phyloP scores from a whole-genome alignment of 2,113 vertebrate species.

The Mormoops blainvillei region DNA sequence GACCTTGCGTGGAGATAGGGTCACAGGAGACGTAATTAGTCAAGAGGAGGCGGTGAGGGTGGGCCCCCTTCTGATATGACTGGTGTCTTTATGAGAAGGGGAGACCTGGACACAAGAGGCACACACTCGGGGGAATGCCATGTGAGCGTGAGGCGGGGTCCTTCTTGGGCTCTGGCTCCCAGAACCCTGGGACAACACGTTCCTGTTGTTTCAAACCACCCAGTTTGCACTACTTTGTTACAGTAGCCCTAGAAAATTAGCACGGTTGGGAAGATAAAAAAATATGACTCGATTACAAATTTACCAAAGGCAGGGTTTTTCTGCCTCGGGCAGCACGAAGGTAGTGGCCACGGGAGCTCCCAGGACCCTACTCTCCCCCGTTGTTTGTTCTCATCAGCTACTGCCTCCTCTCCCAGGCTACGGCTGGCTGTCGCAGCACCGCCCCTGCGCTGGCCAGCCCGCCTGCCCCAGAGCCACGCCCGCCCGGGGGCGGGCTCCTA shows the following conservation, averaged over 20 bases:
- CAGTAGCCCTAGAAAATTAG: not conserved
- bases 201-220: not conserved
- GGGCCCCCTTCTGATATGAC: too few species aligned
- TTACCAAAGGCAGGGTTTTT: not conserved
- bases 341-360: not conserved
- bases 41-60: too few species aligned
- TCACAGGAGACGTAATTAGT: not conserved
- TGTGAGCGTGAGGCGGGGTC: not conserved
- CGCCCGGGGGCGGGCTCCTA: not conserved
- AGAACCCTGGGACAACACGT: not conserved
- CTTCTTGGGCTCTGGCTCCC: not conserved
- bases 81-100: too few species aligned
- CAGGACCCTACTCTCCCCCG: not conserved
- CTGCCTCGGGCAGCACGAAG: not conserved
- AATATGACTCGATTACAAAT: not conserved
- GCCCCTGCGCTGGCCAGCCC: not conserved
- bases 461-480: not conserved
- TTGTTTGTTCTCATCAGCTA: not conserved
- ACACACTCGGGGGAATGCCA: fast-evolving
- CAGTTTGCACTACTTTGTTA: too few species aligned
- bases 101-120: not conserved
- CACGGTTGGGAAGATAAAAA: not conserved
- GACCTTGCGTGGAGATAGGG: not conserved
- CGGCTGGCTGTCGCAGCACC: not conserved
- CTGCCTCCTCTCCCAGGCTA: not conserved